Base-by-base conservation (phyloP, 1,140 invertebrate genomes). In the Drosophila arawakana region DNA sequence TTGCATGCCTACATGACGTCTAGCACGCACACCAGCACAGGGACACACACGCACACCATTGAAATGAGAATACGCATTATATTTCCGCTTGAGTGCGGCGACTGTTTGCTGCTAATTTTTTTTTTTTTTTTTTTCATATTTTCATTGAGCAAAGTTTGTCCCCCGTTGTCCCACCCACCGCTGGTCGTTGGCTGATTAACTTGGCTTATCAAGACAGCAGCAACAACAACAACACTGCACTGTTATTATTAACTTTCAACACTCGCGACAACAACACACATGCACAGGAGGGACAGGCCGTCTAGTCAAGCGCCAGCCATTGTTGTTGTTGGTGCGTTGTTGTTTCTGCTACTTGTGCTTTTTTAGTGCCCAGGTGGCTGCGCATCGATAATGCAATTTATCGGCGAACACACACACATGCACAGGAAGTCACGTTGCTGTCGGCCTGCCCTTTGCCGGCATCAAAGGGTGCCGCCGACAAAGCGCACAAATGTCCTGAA, bases 341-440 rank as follows among this genome's bases (percentile, higher is more conserved):
- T 59, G 44, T 30, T 73, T 50, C 6, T 63, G 46, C 18, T 55
- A 54, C 47, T 59, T 41, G 41, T 55, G 52, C 52, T 47, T 39
- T 66, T 39, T 39, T 47, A 49, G 43, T 35, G 55, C 49, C 75
- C 82, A 81, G 75, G 78, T 85, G 78, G 72, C 72, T 41, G 60
- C 58, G 72, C 79, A 86, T 79, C 75, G 73, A 86, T 74, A 88
- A 80, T 74, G 74, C 76, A 82, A 84, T 80, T 78, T 73, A 77
- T 76, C 70, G 67, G 70, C 30, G 25, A 4, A 30, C 25, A 30
- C 25, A 30, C 25, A 57, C 55, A 59, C 66, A 55, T 13, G 44
- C 44, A 73, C 84, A 81, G 84, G 84, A 89, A 89, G 85, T 89
- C 84, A 89, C 84, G 85, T 89, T 78, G 68, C 52, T 49, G 54